Base-by-base conservation (phyloP, 2,888 invertebrate species). In the Balanococcus diminutus region DNA sequence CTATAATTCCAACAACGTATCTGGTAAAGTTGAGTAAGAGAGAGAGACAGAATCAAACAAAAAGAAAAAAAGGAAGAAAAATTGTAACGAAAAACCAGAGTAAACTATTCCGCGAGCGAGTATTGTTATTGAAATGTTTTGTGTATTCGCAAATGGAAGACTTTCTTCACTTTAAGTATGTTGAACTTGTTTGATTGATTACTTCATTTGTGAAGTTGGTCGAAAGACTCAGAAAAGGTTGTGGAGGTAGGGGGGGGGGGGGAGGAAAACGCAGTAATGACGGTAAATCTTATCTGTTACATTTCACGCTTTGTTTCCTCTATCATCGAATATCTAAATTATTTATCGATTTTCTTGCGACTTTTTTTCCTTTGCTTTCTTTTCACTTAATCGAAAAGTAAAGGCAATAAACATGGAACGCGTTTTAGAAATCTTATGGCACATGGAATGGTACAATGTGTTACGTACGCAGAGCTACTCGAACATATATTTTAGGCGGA, bases 341-440 rank as follows among this genome's bases (percentile, higher is more conserved):
- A 79, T 79, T 79, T 79, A 79, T 79, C 75, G 75, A 79, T 79
- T 79, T 79, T 79, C 36, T 79, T n/a, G 36, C 75, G 75, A 36
- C 22, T 79, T 79, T 79, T 79, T 79, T 79, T 19, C 31, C 9
- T 56, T 14, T 56, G 2, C 19, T 56, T 56, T 22, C 2, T 79
- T 36, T 36, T 3, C 36, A 8, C 2, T 79, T 79, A 79, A 79
- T 79, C 75, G 75, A 79, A 79, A 79, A 36, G 36, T 79, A 79
- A 28, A 67, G 14, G 67, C 31, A 67, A 67, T 67, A 28, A 67
- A 67, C 67, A 67, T 67, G 16, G 67, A 28, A 28, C 14, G 67
- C 14, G 56, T 67, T 67, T 67, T 14, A 67, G 67, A 67, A 28
- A 67, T 67, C 14, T 28, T 14, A 14, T 28, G 11, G 67, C 56